Base-by-base conservation (phyloP, 2,888 invertebrate genomes). In the Terebella lapidaria region DNA sequence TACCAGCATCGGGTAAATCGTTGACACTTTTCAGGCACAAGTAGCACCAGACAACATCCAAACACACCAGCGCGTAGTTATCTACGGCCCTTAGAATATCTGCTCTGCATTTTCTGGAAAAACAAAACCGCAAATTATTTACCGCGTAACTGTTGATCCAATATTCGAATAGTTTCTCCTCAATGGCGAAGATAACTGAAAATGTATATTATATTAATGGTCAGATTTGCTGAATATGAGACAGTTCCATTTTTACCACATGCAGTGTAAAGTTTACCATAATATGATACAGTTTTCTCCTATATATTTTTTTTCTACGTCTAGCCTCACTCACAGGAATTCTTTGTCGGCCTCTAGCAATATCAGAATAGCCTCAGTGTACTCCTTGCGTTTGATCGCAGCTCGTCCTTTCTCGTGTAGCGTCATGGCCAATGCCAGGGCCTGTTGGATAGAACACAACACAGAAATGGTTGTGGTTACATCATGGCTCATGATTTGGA, bases 11-110 rank as follows among this genome's bases (percentile, higher is more conserved):
- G 3, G 88, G 88, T 54, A 89, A 78, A 68, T 88, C 87, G 0
- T 85, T 83, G 42, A 91, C 84, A 74, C 86, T 87, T 77, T 87
- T 85, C 26, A 92, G 83, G 72, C 88, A 87, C 56, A 91, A 84
- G 82, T 92, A 92, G 78, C 91, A 90, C 92, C 92, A 92, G n/a
- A 90, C 88, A 65, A 92, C 88, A 80, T 92, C 92, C 72, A 92
- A 82, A 80, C 91, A 90, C 30, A 92, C 83, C 3, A 91, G 83
- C 0, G 89, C 92, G 81, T 88, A 90, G 81, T 92, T 92, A 81
- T 92, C 92, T 10, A 91, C 90, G 0, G 85, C 80, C 60, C 86
- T 83, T 29, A 92, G 82, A 55, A 89, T 79, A 26, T 85, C 81
- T 0, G 88, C 85, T 26, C 86, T 83, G 75, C 89, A 89, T 58